phyloP scores from a whole-genome alignment of 2,113 vertebrate species.

The Dipodomys ordii region DNA sequence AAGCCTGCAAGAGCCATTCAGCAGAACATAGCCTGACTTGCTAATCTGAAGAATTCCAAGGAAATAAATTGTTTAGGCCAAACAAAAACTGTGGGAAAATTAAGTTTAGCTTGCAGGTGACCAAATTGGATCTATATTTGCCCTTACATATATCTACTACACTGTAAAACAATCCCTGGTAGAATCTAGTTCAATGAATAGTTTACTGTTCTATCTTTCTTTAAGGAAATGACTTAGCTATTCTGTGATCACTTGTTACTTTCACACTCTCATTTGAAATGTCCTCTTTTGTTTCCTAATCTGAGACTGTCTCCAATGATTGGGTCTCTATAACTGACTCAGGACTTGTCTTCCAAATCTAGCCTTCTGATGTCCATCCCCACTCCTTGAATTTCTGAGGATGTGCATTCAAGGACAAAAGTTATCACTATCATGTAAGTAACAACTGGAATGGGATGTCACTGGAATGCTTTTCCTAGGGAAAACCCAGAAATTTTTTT shows the following conservation, averaged over 20 bases:
- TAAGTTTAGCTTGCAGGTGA: not conserved
- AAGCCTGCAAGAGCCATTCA: not conserved
- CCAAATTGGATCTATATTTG: not conserved
- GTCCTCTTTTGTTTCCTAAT: not conserved
- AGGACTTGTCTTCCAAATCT: not conserved
- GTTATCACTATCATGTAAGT: not conserved
- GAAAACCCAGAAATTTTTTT: slow-evolving; percentile 2
- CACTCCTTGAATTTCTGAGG: not conserved
- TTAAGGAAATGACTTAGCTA: slow-evolving; percentile 24
- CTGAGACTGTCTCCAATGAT: not conserved
- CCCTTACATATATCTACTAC: not conserved
- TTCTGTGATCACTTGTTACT: not conserved
- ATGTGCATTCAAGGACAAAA: not conserved
- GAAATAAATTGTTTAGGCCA: not conserved
- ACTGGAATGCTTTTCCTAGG: not conserved
- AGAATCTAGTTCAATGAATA: not conserved
- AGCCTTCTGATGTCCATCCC: not conserved
- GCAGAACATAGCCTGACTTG: not conserved
- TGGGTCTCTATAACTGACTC: not conserved
- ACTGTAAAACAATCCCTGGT: not conserved
- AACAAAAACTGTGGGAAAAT: not conserved
- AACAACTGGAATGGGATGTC: not conserved
- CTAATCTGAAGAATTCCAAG: not conserved
- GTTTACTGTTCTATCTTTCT: not conserved
- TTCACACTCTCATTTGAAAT: not conserved